Percentiles rank a stretch among this genome's conserved stretches.
Evolutionary conservation across 2,797 vertebrate species (phyloP).

Genomic region (Sebastes dallii): DNA sequence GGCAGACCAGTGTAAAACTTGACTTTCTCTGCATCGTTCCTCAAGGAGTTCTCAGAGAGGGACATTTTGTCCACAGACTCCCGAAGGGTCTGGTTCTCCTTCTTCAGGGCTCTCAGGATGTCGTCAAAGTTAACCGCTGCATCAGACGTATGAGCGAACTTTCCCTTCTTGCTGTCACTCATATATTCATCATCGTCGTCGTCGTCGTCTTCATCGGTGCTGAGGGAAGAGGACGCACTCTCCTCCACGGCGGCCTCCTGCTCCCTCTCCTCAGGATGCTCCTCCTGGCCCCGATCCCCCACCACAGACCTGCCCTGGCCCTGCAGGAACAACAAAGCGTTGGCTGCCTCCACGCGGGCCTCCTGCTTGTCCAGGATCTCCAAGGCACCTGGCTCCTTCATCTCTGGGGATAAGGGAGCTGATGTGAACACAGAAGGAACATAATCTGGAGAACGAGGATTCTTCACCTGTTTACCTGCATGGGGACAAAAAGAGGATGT

Average conservation of each 20-base stretch:
- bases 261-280: constrained; percentile 40
- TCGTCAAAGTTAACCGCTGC: constrained; percentile 65
- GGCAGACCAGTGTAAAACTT: constrained; percentile 84
- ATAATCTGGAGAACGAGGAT: constrained; percentile 82
- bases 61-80: constrained; percentile 83
- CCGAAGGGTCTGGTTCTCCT: constrained; percentile 79
- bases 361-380: constrained; percentile 81
- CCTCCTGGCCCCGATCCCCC: constrained; percentile 39
- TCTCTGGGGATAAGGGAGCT: constrained; percentile 65
- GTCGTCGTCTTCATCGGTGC: constrained; percentile 65
- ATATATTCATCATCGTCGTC: constrained; percentile 40
- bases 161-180: constrained; percentile 67
- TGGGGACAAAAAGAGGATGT: background rate
- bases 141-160: constrained; percentile 35
- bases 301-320: constrained; percentile 71
- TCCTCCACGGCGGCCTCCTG: constrained; percentile 48
- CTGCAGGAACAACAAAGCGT: constrained; percentile 82
- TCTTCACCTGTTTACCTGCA: constrained; percentile 85
- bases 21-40: constrained; percentile 82
- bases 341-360: constrained; percentile 83
- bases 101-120: constrained; percentile 70
- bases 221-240: constrained; percentile 66
- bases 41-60: constrained; percentile 78
- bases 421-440: constrained; percentile 80
- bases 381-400: constrained; percentile 71